phyloP scores from a whole-genome alignment of 2,797 vertebrate genomes.

The Phrynocephalus forsythii region DNA sequence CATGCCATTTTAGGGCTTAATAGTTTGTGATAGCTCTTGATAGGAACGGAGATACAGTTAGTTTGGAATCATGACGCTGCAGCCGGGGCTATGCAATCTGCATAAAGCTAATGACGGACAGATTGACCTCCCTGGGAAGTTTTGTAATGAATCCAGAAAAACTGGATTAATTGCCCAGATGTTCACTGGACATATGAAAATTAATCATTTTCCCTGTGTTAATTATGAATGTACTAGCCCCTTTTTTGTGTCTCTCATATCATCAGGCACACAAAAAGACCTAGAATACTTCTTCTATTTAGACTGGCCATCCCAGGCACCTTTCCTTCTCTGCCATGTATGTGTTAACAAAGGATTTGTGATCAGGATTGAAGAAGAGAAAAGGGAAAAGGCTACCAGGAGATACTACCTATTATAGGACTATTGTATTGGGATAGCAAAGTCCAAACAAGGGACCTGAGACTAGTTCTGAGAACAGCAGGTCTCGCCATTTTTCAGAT shows the following conservation, averaged over 20 bases:
- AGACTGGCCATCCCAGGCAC: not conserved
- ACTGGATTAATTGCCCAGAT: constrained; percentile 16
- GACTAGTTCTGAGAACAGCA: not conserved
- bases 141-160: constrained; percentile 12
- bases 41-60: not conserved
- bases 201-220: constrained; percentile 10
- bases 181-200: constrained; percentile 20
- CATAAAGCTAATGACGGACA: constrained; percentile 4
- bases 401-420: not conserved
- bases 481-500: not conserved
- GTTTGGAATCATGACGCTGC: constrained; percentile 9
- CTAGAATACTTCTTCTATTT: not conserved
- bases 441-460: not conserved
- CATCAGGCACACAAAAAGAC: not conserved
- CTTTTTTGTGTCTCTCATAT: not conserved
- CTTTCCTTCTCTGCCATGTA: not conserved
- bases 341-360: not conserved
- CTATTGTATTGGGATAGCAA: not conserved
- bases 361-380: not conserved
- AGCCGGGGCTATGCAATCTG: constrained; percentile 1
- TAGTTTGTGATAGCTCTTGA: not conserved
- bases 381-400: not conserved
- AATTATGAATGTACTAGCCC: not conserved
- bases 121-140: constrained; percentile 1
- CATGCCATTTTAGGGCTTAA: not conserved